Evolutionary conservation across 2,888 invertebrate species (phyloP), one percentile per base, ranked within the genome.

Genomic region (Gymnocheta viridis): DNA sequence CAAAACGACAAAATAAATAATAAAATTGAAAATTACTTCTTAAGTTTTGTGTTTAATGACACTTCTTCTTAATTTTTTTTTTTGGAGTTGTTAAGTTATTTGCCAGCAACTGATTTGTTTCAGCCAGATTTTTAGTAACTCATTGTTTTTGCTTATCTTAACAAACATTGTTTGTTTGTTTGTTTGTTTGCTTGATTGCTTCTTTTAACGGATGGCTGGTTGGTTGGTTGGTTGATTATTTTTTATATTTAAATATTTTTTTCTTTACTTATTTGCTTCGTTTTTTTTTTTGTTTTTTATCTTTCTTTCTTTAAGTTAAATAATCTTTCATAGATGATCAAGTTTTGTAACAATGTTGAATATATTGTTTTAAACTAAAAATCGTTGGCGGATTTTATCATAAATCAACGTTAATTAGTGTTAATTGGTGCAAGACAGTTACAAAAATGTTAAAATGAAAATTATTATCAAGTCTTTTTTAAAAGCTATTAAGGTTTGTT

Each of bases 381-480:
- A 41, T 83, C 44, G 79, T 80, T 83, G 83, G 79, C 79, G 83
- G 60, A 51, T 83, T 78, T 51, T 24, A 80, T 66, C 79, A 67
- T 83, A 79, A 80, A 83, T 83, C 83, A 83, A 54, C 70, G 32
- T 51, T 70, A 80, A 80, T 83, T 76, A 74, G 66, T 70, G 83
- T 80, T 83, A 80, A 83, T 76, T 83, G 79, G 83, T 83, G 83
- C 83, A 80, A 79, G 66, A 74, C 83, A 73, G 54, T 78, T 76
- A 69, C 67, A 64, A 58, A 82, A 72, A 66, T 56, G 41, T 41
- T 41, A n/a, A 41, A 41, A 41, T 19, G 4, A 22, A 17, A 58
- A 67, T 47, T 51, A 24, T 27, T 6, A 22, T 17, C 4, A 12
- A 12, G 12, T 51, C 24, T 10, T 51, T 49, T 12, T 19, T 4